These are phyloP conservation scores for Lagopus leucura DNA, from an alignment of 2,113 vertebrate genomes.

Conservation along the genomic window DNA sequence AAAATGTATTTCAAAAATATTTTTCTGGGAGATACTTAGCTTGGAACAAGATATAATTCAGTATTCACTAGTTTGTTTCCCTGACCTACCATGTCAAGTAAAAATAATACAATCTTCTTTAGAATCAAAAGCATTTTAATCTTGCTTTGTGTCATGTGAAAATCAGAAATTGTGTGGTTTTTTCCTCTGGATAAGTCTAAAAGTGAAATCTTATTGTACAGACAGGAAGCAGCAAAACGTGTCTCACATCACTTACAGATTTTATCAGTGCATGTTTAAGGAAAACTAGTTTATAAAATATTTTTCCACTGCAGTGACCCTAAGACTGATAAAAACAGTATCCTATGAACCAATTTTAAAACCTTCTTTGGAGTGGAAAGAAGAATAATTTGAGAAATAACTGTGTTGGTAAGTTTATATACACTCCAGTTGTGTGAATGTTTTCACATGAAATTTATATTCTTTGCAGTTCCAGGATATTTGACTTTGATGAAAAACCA, in stretches of 20 bases:
- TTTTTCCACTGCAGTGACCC: neutral
- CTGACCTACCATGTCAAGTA: neutral
- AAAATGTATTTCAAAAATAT: neutral
- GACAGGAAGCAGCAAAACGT: neutral
- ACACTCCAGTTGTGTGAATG: neutral
- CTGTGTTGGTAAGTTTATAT: neutral
- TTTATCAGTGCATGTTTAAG: neutral
- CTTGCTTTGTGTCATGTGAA: neutral
- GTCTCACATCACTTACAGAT: neutral
- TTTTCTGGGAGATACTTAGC: neutral
- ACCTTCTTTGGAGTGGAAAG: neutral
- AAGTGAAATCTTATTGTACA: neutral
- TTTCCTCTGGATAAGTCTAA: neutral
- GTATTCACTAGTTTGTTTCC: neutral
- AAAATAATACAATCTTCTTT: neutral
- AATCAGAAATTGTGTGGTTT: neutral
- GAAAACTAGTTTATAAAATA: neutral
- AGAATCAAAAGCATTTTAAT: neutral
- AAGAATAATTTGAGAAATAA: neutral
- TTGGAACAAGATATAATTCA: neutral
- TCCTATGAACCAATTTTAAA: neutral
- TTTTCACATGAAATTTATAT: neutral
- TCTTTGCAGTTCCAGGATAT: neutral
- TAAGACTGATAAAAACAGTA: neutral
- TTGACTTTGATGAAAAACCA: neutral